phyloP scores from a whole-genome alignment of 2,888 invertebrate genomes.

The Cheilosia vernalis region DNA sequence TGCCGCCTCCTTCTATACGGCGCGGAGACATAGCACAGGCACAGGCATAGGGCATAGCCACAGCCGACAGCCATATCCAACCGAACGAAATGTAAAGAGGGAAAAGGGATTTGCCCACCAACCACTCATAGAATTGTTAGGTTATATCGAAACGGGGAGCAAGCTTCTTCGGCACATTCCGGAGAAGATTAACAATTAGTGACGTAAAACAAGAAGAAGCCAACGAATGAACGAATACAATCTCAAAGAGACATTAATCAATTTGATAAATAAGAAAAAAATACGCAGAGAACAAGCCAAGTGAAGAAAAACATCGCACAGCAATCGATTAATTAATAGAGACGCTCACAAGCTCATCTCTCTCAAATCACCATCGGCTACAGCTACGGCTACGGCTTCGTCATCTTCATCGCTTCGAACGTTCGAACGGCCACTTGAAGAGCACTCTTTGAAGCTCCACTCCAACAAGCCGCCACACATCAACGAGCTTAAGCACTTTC shows the following conservation, averaged over 20 bases:
- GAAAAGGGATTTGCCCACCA: slow-evolving; percentile 18
- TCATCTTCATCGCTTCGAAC: slow-evolving; percentile 23
- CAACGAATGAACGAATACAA: slow-evolving; percentile 28
- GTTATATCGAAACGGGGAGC: slow-evolving; percentile 5
- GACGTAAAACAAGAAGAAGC: slow-evolving; percentile 20
- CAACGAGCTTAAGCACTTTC: slow-evolving; percentile 50
- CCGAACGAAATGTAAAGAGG: slow-evolving; percentile 27
- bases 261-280: slow-evolving; percentile 15
- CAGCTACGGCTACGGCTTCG: not conserved
- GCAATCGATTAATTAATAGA: slow-evolving; percentile 42
- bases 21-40: not conserved
- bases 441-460: slow-evolving; percentile 25
- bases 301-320: slow-evolving; percentile 8
- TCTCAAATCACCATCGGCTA: not conserved
- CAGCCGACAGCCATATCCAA: not conserved
- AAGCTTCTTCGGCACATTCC: slow-evolving; percentile 59
- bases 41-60: too few relatives aligned
- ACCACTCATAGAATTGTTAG: slow-evolving; percentile 1
- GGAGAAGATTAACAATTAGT: slow-evolving; percentile 51
- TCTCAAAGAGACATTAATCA: slow-evolving; percentile 23
- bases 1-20: not conserved
- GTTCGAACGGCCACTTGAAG: slow-evolving; percentile 39
- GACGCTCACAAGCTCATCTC: slow-evolving; percentile 26
- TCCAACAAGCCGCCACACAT: slow-evolving; percentile 30
- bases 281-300: not conserved